These are phyloP conservation scores for Oreonectes daqikongensis DNA, from an alignment of 2,797 vertebrate species.

Conservation along the genomic window DNA sequence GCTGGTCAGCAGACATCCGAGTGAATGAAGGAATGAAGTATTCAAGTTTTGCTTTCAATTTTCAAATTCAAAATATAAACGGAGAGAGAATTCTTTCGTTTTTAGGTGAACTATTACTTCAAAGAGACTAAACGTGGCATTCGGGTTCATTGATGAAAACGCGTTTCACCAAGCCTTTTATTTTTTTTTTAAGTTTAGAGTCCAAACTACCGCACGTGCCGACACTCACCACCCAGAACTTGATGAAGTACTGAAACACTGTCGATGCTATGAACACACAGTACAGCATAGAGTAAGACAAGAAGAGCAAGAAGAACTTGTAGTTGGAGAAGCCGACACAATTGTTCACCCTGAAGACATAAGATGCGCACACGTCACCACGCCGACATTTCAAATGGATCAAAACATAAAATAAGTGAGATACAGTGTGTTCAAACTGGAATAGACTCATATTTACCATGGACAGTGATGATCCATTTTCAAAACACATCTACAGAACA, in stretches of 20 bases:
- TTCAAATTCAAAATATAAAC: no score
- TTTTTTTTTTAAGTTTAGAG: conserved; percentile 7
- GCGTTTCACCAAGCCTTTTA: no score
- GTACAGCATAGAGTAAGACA: conserved; percentile 94
- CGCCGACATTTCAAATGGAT: not conserved
- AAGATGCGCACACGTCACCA: not conserved
- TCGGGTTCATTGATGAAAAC: no score
- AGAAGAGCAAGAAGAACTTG: conserved; percentile 97
- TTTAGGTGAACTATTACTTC: no score
- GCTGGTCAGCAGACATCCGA: no score
- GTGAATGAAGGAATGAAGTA: no score
- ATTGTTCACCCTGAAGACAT: conserved; percentile 91
- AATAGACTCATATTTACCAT: conserved; percentile 76
- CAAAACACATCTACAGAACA: conserved; percentile 85
- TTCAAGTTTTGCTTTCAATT: no score
- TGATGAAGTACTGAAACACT: conserved; percentile 95
- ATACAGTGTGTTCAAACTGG: no score
- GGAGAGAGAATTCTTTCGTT: no score
- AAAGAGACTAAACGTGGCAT: no score
- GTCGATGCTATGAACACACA: conserved; percentile 91
- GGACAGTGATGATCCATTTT: conserved; percentile 99
- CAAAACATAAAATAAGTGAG: not conserved
- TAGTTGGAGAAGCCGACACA: conserved; percentile 99
- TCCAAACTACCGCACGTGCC: not conserved
- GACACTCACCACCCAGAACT: conserved; percentile 94